Base-by-base conservation (phyloP, 2,888 invertebrate genomes). In the Cacoxenus indagator region DNA sequence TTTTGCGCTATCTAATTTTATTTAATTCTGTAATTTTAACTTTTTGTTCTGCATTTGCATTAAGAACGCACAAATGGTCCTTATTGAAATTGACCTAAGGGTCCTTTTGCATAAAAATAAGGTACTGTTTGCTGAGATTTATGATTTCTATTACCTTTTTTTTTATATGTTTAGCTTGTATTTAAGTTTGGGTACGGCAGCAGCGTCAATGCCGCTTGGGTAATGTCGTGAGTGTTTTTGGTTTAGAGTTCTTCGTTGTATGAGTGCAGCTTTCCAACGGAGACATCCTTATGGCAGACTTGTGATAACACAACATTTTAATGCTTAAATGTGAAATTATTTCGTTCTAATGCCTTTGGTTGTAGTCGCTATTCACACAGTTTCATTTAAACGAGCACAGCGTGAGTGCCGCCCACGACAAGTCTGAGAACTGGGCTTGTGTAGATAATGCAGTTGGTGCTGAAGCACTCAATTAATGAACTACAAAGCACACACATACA, bases 11-110 rank as follows among this genome's bases (percentile, higher is more conserved):
- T 14, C 14, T 1, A 6, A 9, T 51, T 31, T 31, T 31, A 9
- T 14, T 37, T 1, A 6, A 9, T 51, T 51, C 17, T 75, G 71
- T 62, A 65, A 71, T 71, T 64, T 24, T 61, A 51, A 46, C 64
- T 64, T 54, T 70, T 70, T 74, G 67, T 75, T 73, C 74, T 75
- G 68, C 74, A 73, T 72, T 74, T 81, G 72, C 67, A 78, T 75
- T 77, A 73, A 73, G 70, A 74, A 73, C 72, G 73, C 71, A 73
- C 72, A 73, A 82, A 77, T 83, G 78, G 76, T 71, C 78, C 83
- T 80, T 80, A 83, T 81, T 81, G 81, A 81, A 80, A 83, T 76
- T 81, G 83, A 81, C 81, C 83, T 81, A 78, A 70, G 77, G 76
- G 81, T n/a, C n/a, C n/a, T n/a, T n/a, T n/a, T n/a, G n/a, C n/a